Conservation (phyloP, 1,140 invertebrate genomes). For the Gonioctena quinquepunctata region DNA sequence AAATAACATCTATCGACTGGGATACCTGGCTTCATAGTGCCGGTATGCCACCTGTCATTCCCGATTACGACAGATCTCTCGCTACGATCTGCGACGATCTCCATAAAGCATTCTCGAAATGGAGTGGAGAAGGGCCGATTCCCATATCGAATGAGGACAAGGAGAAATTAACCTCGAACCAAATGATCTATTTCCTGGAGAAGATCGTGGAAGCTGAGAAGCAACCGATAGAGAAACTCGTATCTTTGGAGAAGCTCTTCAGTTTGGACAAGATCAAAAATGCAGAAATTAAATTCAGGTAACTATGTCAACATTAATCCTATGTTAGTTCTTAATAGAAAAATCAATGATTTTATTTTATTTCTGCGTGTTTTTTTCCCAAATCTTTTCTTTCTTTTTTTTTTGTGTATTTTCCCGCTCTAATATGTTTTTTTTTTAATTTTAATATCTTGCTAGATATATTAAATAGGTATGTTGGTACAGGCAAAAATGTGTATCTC, state of each 20-base stretch:
- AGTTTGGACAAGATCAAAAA: slow-evolving; percentile 70
- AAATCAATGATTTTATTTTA: no score
- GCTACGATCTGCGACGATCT: slow-evolving; percentile 67
- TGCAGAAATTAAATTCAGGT: slow-evolving; percentile 77
- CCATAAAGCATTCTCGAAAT: slow-evolving; percentile 60
- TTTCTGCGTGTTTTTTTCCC: no score
- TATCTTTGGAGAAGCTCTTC: slow-evolving; percentile 70
- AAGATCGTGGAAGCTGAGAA: slow-evolving; percentile 62
- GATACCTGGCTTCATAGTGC: slow-evolving; percentile 78
- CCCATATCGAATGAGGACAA: slow-evolving; percentile 61
- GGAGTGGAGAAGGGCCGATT: slow-evolving; percentile 54
- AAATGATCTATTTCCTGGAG: slow-evolving; percentile 75
- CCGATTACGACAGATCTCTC: slow-evolving; percentile 76
- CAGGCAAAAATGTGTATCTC: no score
- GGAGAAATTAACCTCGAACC: slow-evolving; percentile 64
- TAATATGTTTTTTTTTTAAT: no score
- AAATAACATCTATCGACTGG: slow-evolving; percentile 76
- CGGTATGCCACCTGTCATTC: slow-evolving; percentile 87
- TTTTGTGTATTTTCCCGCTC: no score
- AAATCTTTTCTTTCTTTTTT: no score
- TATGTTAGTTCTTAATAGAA: no score
- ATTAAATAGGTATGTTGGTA: no score
- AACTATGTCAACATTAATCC: no score
- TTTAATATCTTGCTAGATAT: no score
- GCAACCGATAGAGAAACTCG: slow-evolving; percentile 59